These are phyloP conservation scores for Arnoldichthys spilopterus DNA, from an alignment of 2,797 vertebrate genomes.

Conservation along the genomic window DNA sequence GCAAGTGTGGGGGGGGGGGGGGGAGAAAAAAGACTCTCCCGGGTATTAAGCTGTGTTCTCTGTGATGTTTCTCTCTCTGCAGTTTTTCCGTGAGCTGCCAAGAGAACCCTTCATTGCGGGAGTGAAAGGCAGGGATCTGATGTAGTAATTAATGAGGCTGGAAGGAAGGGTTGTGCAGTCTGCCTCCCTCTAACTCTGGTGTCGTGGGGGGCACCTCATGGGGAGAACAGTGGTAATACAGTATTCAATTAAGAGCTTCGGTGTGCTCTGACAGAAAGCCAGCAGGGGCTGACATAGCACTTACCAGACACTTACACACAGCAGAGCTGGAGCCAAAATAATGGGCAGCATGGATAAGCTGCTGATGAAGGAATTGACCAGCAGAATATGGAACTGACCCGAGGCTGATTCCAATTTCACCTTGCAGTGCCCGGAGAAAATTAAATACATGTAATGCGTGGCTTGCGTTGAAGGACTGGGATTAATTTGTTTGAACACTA, in stretches of 20 bases:
- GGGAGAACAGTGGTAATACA: constrained; percentile 63
- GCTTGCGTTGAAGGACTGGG: constrained; percentile 15
- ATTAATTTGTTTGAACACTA: constrained; percentile 22
- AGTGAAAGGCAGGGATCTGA: constrained; percentile 53
- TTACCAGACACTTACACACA: constrained; percentile 57
- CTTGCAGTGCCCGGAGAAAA: constrained; percentile 27
- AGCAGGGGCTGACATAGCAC: constrained; percentile 55
- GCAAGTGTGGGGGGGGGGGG: too few species aligned
- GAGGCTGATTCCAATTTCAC: constrained; percentile 53
- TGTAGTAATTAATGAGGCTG: constrained; percentile 63
- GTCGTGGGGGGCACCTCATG: constrained; percentile 46
- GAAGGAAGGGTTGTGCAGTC: constrained; percentile 51
- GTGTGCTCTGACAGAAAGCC: constrained; percentile 57
- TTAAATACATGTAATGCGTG: constrained; percentile 38
- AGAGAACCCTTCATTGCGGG: constrained; percentile 33
- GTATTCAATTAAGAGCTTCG: constrained; percentile 61
- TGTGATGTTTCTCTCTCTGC: constrained; percentile 46
- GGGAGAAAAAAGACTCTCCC: constrained; percentile 22
- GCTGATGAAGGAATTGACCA: constrained; percentile 47
- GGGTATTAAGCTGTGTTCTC: constrained; percentile 31
- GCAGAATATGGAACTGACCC: constrained; percentile 43
- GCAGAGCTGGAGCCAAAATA: constrained; percentile 49
- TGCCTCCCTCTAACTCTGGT: constrained; percentile 46
- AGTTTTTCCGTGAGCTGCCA: constrained; percentile 27
- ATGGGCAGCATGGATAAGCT: constrained; percentile 41